Evolutionary conservation across 35 echinoderm and acorn worm species (phyloP), one percentile per base, ranked within the genome.

Genomic region (Hemicentrotus pulcherrimus): DNA sequence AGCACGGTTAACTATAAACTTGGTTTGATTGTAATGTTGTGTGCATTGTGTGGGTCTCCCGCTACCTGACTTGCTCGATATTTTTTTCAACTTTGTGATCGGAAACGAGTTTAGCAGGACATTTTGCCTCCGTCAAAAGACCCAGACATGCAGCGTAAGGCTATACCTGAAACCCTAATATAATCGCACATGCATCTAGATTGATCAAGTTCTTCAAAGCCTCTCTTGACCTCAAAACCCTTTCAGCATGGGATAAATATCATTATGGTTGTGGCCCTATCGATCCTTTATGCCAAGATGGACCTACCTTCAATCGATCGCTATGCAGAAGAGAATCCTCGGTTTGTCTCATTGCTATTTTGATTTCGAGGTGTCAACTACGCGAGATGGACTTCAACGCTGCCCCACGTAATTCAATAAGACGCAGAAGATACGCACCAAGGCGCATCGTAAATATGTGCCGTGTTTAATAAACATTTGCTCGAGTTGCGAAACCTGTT

Each of bases 361-460:
- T 78, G 65, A 78, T 78, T 78, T 78, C 19, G 65, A 78, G 65
- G 65, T 78, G 65, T 78, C 65, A 78, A 78, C 65, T 78, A 78
- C 65, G 65, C 65, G 65, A 28, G 65, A 78, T 78, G 65, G 65
- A 78, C 65, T 78, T 78, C 65, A 78, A 78, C 65, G 65, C 65
- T 78, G 65, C 65, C 65, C 22, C 65, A 78, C 18, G 65, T 78
- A 78, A 78, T 78, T 78, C 65, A 78, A 78, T 78, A 78, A 78
- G 65, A 78, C 65, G 65, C 65, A n/a, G 65, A 78, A 78, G 65
- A 78, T 78, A 78, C 65, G 65, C 65, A 78, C 65, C 22, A 78
- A 78, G 65, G 65, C 65, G 65, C 65, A 78, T 78, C 65, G 65
- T 78, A 78, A 78, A 78, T 78, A 78, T 78, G 65, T 78, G 65